Conservation (phyloP, 2,797 vertebrate species). For the Pipistrellus pipistrellus region DNA sequence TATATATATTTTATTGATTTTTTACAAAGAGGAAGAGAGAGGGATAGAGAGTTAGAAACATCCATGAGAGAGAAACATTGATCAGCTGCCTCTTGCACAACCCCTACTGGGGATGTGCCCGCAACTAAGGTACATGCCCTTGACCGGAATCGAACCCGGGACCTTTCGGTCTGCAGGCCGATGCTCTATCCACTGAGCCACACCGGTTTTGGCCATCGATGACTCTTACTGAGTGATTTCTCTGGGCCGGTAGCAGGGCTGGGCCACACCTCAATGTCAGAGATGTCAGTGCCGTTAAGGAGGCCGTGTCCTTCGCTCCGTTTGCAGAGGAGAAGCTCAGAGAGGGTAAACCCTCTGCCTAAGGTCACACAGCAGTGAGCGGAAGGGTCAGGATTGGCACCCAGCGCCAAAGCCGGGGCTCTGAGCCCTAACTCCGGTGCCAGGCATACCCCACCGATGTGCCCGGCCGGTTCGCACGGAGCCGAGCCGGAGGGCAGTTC, state of each 20-base stretch:
- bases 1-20: no score
- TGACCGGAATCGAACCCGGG: no score
- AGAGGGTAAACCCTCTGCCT: neutral
- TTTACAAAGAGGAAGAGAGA: no score
- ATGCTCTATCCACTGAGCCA: no score
- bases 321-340: neutral
- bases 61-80: no score
- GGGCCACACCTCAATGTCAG: neutral
- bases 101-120: no score
- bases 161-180: no score
- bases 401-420: neutral
- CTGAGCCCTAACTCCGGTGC: neutral
- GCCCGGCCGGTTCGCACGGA: neutral
- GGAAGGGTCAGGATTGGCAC: neutral
- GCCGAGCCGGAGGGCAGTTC: neutral
- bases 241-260: neutral
- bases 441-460: accelerated
- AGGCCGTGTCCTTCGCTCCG: neutral
- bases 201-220: neutral
- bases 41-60: no score
- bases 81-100: no score
- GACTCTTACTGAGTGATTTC: neutral
- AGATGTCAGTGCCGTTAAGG: neutral
- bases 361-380: neutral
- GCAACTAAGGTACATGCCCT: no score